Percentiles rank a stretch among this genome's conserved stretches.
These are phyloP conservation scores for Apteryx owenii DNA, from an alignment of 2,113 vertebrate genomes.

Conservation along the genomic window DNA sequence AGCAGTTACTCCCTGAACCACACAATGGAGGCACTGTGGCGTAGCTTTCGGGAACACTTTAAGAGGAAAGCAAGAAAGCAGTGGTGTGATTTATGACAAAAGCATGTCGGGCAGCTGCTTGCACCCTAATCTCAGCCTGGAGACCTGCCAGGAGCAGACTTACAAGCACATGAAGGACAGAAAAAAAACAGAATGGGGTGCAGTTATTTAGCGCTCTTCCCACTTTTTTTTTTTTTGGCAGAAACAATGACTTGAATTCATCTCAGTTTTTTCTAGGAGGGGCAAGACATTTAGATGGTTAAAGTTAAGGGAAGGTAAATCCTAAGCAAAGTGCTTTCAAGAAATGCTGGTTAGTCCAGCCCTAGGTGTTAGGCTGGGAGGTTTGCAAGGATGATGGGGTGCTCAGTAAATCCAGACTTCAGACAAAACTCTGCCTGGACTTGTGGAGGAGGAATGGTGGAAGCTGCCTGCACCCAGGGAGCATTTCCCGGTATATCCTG, in stretches of 20 bases:
- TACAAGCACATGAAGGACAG: neutral
- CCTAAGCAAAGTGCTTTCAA: neutral
- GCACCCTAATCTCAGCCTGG: neutral
- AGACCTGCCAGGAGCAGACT: neutral
- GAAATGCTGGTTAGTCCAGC: neutral
- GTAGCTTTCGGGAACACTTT: neutral
- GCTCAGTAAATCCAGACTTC: too few species aligned
- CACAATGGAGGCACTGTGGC: neutral
- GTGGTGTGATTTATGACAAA: neutral
- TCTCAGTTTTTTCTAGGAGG: neutral
- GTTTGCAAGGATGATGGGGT: neutral
- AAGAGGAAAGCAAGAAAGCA: neutral
- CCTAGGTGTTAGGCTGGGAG: fast-evolving
- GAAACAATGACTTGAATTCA: neutral
- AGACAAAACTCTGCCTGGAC: too few species aligned
- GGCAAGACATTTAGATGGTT: neutral
- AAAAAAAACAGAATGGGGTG: neutral
- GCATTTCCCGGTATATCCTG: too few species aligned
- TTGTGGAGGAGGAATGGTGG: too few species aligned
- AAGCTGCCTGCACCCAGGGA: too few species aligned
- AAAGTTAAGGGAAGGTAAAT: neutral
- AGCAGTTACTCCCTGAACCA: neutral
- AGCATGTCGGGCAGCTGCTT: neutral
- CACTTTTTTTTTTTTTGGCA: too few species aligned
- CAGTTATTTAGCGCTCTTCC: neutral